Percentiles rank a stretch among this genome's conserved stretches.
These are phyloP conservation scores for Rhagonycha fulva DNA, from an alignment of 2,888 invertebrate genomes.

Conservation along the genomic window DNA sequence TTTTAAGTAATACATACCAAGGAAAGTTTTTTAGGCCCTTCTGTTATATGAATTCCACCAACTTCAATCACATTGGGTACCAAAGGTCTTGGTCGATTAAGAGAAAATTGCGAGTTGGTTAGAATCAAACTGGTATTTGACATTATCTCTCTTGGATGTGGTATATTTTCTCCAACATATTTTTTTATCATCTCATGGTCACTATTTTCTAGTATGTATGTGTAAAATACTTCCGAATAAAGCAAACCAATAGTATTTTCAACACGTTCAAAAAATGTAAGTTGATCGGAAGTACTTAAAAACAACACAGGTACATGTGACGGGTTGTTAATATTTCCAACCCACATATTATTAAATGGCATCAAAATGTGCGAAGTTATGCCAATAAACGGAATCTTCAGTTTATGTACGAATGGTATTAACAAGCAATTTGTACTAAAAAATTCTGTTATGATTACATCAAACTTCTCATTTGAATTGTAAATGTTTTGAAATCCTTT, in stretches of 20 bases:
- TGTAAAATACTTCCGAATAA: background rate
- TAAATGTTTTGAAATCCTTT: conserved; percentile 26
- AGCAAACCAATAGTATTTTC: conserved; percentile 35
- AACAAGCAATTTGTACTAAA: conserved; percentile 75
- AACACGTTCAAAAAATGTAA: conserved; percentile 37
- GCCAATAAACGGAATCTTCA: conserved; percentile 60
- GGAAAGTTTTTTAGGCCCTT: conserved; percentile 38
- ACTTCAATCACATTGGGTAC: conserved; percentile 59
- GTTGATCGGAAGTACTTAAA: conserved; percentile 40
- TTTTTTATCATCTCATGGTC: conserved; percentile 30
- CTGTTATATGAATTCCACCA: conserved; percentile 58
- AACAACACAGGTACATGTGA: conserved; percentile 55
- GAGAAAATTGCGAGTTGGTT: conserved; percentile 56
- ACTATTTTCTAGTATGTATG: conserved; percentile 4
- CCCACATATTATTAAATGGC: conserved; percentile 54
- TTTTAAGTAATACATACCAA: too few relatives aligned
- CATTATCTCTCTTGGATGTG: conserved; percentile 49
- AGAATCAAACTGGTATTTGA: conserved; percentile 56
- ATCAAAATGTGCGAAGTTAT: conserved; percentile 57
- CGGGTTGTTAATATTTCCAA: conserved; percentile 57
- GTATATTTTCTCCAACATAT: conserved; percentile 36
- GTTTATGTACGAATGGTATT: conserved; percentile 62
- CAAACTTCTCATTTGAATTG: conserved; percentile 57
- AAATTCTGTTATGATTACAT: conserved; percentile 70
- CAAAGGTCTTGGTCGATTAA: conserved; percentile 55